Base-by-base conservation (phyloP, 2,888 invertebrate genomes). In the Acrobasis suavella region DNA sequence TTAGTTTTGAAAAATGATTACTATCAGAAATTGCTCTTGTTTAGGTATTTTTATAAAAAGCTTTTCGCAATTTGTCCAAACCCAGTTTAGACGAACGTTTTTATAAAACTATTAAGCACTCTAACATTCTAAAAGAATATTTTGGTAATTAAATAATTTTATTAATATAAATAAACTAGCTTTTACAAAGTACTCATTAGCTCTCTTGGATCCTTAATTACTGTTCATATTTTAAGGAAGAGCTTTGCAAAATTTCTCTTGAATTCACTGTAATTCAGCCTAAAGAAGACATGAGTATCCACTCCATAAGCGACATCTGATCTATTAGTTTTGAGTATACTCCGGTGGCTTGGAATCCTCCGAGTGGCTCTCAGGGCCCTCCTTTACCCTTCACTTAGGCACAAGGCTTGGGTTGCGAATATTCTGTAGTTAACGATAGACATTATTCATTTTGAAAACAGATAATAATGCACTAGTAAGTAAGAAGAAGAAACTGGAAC, bases 261-360 rank as follows among this genome's bases (percentile, higher is more conserved):
- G 2, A 15, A 38, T 54, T 55, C 55, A 15, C 55, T 39, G 55
- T 39, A 39, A 39, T 63, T 66, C 64, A 60, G 58, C 70, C 68
- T 81, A 82, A 82, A 75, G 80, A 70, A 82, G 78, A 83, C 55
- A 39, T 81, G 83, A 58, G 52, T n/a, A 55, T 54, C 22, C 59
- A 17, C 32, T 58, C 16, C 51, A 59, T 54, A 59, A 61, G 63
- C 50, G 55, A 64, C 67, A 64, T 66, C 63, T 63, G 64, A 65
- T 67, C 67, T 67, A 65, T 67, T 66, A 68, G 65, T 64, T 63
- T 65, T 37, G 60, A 67, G 67, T 17, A 61, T 46, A 17, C 64
- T 64, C 60, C 49, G 17, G 55, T 55, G 39, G 55, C 39, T 55
- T 55, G 55, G 55, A 55, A 55, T 55, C 37, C 55, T 55, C 16